These are phyloP conservation scores for Hofmannophila pseudospretella DNA, from an alignment of 2,888 invertebrate genomes.

Conservation along the genomic window DNA sequence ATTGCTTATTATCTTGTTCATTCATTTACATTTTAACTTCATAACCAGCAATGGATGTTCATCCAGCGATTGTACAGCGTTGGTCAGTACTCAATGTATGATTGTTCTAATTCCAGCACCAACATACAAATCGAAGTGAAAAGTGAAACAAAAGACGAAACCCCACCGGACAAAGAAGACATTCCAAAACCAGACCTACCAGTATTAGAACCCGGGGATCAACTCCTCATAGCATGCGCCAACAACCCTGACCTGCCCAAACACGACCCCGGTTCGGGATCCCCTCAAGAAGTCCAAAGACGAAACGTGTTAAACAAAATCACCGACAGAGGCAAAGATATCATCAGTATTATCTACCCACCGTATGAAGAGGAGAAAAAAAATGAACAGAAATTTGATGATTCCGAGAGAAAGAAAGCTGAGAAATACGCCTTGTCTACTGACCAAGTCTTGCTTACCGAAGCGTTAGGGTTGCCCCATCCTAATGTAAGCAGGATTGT, in stretches of 20 bases:
- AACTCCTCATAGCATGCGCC: slow-evolving; percentile 70
- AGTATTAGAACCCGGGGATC: slow-evolving; percentile 80
- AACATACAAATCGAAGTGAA: slow-evolving; percentile 22
- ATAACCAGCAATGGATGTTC: too few relatives aligned
- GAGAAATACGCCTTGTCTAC: slow-evolving; percentile 66
- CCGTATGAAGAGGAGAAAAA: slow-evolving; percentile 61
- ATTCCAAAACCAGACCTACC: slow-evolving; percentile 56
- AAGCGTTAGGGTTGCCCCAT: slow-evolving; percentile 33
- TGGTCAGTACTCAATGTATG: too few relatives aligned
- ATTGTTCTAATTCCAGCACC: slow-evolving; percentile 25
- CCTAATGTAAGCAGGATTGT: slow-evolving; percentile 32
- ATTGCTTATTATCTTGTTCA: too few relatives aligned
- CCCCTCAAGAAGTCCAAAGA: slow-evolving; percentile 51
- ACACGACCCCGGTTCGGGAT: slow-evolving; percentile 22
- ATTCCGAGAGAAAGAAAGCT: slow-evolving; percentile 64
- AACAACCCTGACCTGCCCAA: slow-evolving; percentile 25
- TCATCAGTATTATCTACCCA: slow-evolving; percentile 66
- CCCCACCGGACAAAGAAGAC: slow-evolving; percentile 27
- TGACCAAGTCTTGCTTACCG: slow-evolving; percentile 57
- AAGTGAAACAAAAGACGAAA: slow-evolving; percentile 19
- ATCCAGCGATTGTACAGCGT: too few relatives aligned
- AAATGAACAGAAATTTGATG: slow-evolving; percentile 63
- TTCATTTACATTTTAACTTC: too few relatives aligned
- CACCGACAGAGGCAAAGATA: slow-evolving; percentile 62
- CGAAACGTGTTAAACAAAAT: slow-evolving; percentile 65